Evolutionary conservation across 2,888 invertebrate species (phyloP).

Genomic region (Metallyticus violacea): DNA sequence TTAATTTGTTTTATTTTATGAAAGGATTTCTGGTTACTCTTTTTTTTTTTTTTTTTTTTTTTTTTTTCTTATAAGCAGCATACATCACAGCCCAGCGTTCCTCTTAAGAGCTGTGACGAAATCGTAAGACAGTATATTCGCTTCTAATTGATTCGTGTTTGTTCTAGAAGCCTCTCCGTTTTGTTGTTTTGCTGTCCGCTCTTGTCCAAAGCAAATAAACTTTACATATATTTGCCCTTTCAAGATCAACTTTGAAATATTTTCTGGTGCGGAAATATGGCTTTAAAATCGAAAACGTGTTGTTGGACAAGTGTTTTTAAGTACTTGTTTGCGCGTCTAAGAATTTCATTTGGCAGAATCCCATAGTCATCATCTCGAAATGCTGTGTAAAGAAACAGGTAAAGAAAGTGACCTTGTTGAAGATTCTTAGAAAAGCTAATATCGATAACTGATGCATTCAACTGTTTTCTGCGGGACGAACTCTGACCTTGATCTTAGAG

Average conservation of each 20-base stretch:
- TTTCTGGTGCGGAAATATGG: not conserved
- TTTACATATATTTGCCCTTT: not conserved
- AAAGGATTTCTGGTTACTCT: too few relatives aligned
- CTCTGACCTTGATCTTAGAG: too few relatives aligned
- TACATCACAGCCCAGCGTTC: too few relatives aligned
- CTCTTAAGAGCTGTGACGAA: too few relatives aligned
- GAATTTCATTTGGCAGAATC: not conserved
- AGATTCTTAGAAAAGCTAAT: too few relatives aligned
- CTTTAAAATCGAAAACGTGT: not conserved
- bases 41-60: too few relatives aligned
- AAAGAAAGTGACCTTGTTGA: not conserved
- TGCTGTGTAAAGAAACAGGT: not conserved
- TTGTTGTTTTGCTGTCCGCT: not conserved
- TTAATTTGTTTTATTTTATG: too few relatives aligned
- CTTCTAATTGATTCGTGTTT: not conserved
- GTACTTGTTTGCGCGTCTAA: not conserved
- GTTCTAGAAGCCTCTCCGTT: too few relatives aligned
- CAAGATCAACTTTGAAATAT: not conserved
- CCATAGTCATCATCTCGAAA: not conserved
- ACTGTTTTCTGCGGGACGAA: too few relatives aligned
- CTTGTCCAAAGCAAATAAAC: not conserved
- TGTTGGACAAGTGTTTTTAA: not conserved
- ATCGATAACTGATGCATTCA: too few relatives aligned
- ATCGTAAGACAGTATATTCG: not conserved
- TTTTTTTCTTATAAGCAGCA: too few relatives aligned